Conservation (phyloP, 2,113 vertebrate genomes). For the Panthera uncia region DNA sequence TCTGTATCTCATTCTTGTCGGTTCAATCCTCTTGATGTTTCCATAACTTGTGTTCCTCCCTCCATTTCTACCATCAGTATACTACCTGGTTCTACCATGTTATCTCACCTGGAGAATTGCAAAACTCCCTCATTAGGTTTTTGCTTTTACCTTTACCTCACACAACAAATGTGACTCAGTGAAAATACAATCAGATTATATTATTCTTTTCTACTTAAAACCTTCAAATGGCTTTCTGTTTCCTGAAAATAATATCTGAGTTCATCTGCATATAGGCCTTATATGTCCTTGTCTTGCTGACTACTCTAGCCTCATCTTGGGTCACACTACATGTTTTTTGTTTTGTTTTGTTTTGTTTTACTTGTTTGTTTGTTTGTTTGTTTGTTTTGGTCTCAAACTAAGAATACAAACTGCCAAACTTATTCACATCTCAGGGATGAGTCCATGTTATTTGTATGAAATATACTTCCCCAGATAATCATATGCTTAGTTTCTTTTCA, state of each 20-base stretch:
- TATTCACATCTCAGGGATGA: not conserved
- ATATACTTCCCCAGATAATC: not conserved
- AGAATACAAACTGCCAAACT: not conserved
- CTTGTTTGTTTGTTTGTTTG: too few relatives aligned
- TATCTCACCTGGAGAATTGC: not conserved
- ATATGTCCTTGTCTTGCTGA: not conserved
- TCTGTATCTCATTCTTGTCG: not conserved
- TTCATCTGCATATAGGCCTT: not conserved
- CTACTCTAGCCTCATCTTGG: not conserved
- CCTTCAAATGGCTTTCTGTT: not conserved
- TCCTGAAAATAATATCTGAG: constrained; percentile 2
- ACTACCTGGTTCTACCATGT: not conserved
- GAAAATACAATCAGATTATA: not conserved
- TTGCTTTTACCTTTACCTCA: not conserved
- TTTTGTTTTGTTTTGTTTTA: too few relatives aligned
- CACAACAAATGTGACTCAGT: not conserved
- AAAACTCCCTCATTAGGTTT: not conserved
- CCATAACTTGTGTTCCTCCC: not conserved
- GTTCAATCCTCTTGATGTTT: not conserved
- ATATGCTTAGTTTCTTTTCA: not conserved
- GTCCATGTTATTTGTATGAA: not conserved
- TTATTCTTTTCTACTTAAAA: not conserved
- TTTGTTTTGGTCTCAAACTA: not conserved
- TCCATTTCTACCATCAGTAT: not conserved
- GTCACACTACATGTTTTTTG: too few relatives aligned